Evolutionary conservation across 2,113 vertebrate species (phyloP), one percentile per base, ranked within the genome.

Genomic region (Spea bombifrons): DNA sequence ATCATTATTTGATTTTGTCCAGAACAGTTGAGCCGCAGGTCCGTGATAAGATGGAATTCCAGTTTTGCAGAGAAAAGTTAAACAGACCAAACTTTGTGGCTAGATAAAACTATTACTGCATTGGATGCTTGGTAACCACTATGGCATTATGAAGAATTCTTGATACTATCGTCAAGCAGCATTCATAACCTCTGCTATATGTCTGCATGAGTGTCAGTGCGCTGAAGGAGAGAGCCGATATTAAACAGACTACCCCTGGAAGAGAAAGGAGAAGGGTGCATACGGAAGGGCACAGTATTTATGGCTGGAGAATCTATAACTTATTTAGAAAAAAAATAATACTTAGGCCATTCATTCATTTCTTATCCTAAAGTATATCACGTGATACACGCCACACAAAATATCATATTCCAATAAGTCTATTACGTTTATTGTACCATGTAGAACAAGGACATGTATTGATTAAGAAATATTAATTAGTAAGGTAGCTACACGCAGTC

Each of bases 251-350:
- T 90, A 89, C 89, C 84, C 84, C 86, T 70, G 82, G 81, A 88
- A 87, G 83, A 90, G 84, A 87, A 86, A 74, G 82, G 86, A 72
- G 90, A 91, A 86, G 85, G 86, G 84, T 86, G 83, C 83, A 84
- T 85, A 85, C 88, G 87, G 84, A 88, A 89, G 86, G 86, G 84
- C 84, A 88, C 71, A 85, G 78, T 92, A 94, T 94, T 92, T 93
- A 91, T 91, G 90, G 81, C 88, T 90, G 79, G 81, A 86, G 84
- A 88, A 89, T 91, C 90, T 92, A 83, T 91, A 91, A 89, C 88
- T 90, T 94, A 91, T 92, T 92, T 90, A 90, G 90, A 90, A 87
- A 92, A 90, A 93, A 93, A 89, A 94, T 93, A 94, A 91, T 90
- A 93, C 89, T 45, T 13, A 69, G 45, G 43, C 6, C 49, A 30